Evolutionary conservation across 2,113 vertebrate genomes (phyloP).

Genomic region (Talpa occidentalis): DNA sequence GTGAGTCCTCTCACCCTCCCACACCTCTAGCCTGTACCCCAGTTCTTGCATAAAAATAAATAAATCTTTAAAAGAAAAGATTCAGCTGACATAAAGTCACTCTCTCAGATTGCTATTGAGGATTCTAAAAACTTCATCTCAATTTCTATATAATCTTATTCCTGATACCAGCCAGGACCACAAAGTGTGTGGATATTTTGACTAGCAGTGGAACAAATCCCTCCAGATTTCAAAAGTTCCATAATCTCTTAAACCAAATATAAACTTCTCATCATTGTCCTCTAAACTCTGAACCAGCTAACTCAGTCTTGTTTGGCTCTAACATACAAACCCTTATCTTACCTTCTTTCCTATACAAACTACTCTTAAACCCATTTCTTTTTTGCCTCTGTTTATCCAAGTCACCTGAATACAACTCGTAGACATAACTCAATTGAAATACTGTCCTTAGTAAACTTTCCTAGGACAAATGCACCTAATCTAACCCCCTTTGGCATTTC

Average conservation of each 20-base stretch:
- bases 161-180: neutral
- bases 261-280: neutral
- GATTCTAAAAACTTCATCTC: constrained; percentile 11
- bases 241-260: constrained; percentile 36
- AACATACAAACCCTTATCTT: neutral
- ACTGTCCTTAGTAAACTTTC: constrained; percentile 13
- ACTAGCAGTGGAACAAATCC: neutral
- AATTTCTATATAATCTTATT: constrained; percentile 2
- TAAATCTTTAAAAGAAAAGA: no score
- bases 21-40: no score
- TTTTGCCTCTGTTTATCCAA: neutral
- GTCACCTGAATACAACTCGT: neutral
- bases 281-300: neutral
- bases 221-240: neutral
- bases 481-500: neutral
- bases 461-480: neutral
- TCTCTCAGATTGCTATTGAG: neutral
- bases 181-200: neutral
- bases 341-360: neutral
- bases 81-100: constrained; percentile 2
- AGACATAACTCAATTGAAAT: constrained; percentile 14
- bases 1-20: no score
- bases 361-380: neutral
- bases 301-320: neutral
- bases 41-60: no score